Evolutionary conservation across 2,888 invertebrate species (phyloP).

Genomic region (Caenorhabditis drosophilae): DNA sequence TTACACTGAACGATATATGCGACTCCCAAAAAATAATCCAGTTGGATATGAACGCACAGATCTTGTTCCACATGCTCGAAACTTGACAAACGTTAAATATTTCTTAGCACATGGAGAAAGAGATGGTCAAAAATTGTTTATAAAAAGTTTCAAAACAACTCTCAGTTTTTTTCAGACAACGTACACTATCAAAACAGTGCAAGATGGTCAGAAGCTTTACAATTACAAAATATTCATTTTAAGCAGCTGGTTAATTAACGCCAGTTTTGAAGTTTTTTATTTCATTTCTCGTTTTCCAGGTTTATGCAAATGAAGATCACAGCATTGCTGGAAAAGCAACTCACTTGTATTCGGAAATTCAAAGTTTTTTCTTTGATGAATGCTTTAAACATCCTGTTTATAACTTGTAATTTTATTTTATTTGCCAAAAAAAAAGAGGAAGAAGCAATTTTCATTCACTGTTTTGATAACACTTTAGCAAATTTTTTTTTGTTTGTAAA

Average conservation of each 20-base stretch:
- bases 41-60: constrained; percentile 72
- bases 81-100: constrained; percentile 87
- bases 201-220: constrained; percentile 84
- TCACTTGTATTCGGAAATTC: constrained; percentile 28
- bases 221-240: constrained; percentile 85
- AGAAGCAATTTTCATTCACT: too few species aligned
- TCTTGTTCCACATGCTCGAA: constrained; percentile 38
- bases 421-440: too few species aligned
- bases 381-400: constrained; percentile 16
- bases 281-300: constrained; percentile 8
- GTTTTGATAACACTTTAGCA: too few species aligned
- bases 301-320: constrained; percentile 32
- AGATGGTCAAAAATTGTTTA: constrained; percentile 74
- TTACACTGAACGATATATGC: constrained; percentile 97
- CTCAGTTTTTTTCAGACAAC: constrained; percentile 73
- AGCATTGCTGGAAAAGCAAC: constrained; percentile 13
- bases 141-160: not conserved
- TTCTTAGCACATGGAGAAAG: constrained; percentile 91
- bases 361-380: constrained; percentile 24
- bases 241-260: constrained; percentile 80
- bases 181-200: constrained; percentile 94
- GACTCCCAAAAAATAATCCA: constrained; percentile 79
- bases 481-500: too few species aligned
- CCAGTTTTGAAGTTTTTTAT: too few species aligned
- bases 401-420: too few species aligned